Conservation (phyloP, 2,797 vertebrate genomes). For the Cossypha caffra region DNA sequence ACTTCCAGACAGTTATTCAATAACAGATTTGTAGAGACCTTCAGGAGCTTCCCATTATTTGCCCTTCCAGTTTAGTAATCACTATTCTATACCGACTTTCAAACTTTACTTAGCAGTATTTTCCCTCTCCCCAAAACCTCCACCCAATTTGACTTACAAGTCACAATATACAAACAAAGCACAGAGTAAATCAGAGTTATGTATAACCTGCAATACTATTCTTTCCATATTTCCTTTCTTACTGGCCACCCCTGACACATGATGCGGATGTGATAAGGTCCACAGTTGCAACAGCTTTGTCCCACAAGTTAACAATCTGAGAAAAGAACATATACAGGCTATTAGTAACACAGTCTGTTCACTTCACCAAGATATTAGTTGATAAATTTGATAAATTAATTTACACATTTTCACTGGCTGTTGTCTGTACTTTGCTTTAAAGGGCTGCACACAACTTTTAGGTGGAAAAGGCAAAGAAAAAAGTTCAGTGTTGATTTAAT, state of each 20-base stretch:
- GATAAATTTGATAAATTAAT: neutral
- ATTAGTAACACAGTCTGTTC: neutral
- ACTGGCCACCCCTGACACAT: conserved; percentile 57
- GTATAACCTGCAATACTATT: conserved; percentile 88
- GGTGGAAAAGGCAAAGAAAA: neutral
- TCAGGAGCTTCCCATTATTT: neutral
- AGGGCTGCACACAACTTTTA: neutral
- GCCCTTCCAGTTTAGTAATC: neutral
- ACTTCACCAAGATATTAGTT: neutral
- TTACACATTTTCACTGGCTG: neutral
- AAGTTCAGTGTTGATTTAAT: neutral
- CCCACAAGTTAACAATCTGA: conserved; percentile 86
- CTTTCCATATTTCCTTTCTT: conserved; percentile 85
- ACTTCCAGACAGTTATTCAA: neutral
- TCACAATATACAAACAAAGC: neutral
- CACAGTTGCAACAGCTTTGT: conserved; percentile 90
- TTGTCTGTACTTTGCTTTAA: neutral
- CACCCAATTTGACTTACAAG: neutral
- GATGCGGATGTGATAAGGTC: conserved; percentile 78
- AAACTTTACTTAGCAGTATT: neutral
- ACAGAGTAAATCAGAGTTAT: neutral
- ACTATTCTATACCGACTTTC: neutral
- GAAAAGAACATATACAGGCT: neutral
- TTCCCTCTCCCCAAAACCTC: neutral
- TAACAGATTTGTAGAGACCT: neutral